These are phyloP conservation scores for Setipinna tenuifilis DNA, from an alignment of 2,797 vertebrate genomes.

Conservation along the genomic window DNA sequence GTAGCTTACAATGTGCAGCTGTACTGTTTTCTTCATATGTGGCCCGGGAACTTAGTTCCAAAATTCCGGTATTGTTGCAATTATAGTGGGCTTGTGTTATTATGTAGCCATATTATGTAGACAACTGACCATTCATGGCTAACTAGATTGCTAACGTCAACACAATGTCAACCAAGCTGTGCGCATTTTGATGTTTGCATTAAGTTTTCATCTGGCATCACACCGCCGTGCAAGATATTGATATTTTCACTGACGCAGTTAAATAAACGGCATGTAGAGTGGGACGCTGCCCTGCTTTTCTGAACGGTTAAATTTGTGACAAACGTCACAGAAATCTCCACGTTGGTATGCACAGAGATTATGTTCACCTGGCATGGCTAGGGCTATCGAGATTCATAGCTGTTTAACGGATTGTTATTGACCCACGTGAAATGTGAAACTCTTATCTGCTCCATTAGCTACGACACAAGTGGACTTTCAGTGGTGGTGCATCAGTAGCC, in stretches of 20 bases:
- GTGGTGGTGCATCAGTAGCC: neutral
- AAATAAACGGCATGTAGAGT: neutral
- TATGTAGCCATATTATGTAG: neutral
- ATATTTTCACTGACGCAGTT: neutral
- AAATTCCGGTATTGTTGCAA: neutral
- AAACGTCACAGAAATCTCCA: slow-evolving; percentile 6
- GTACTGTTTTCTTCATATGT: neutral
- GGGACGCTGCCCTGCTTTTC: neutral
- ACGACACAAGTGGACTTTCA: neutral
- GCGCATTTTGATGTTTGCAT: neutral
- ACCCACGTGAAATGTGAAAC: slow-evolving; percentile 68
- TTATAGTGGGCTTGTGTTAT: neutral
- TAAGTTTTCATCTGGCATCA: neutral
- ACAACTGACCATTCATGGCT: neutral
- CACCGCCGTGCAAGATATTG: neutral
- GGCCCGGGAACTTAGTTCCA: neutral
- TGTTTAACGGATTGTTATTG: slow-evolving; percentile 44
- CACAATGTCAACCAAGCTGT: slow-evolving; percentile 4
- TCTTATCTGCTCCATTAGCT: slow-evolving; percentile 27
- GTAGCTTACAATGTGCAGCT: neutral
- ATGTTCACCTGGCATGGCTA: neutral
- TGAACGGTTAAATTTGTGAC: neutral
- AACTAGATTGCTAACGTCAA: slow-evolving; percentile 3
- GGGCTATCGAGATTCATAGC: slow-evolving; percentile 4
- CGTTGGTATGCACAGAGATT: neutral